Base-by-base conservation (phyloP, 2,888 invertebrate genomes). In the Thymelicus lineola region DNA sequence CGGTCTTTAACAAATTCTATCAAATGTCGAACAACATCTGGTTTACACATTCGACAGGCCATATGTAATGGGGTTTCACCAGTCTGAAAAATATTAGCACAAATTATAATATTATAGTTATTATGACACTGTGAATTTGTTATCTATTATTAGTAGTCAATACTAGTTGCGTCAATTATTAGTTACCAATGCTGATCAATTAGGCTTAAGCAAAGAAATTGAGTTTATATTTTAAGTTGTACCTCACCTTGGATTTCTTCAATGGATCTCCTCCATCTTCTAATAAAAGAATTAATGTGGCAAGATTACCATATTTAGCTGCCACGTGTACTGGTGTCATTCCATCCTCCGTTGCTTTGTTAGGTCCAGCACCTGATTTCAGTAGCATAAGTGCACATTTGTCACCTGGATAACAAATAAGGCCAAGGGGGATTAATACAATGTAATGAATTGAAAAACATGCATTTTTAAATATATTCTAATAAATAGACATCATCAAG, bases 301-400 rank as follows among this genome's bases (percentile, higher is more conserved):
- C 95, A 65, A 98, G 92, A 87, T 99, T 98, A 0, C 99, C 99
- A 81, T 97, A 96, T 77, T 97, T 96, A 0, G 99, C 98, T 0
- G 99, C 98, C 17, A 99, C 98, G 85, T 99, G 99, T 6, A 99
- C 97, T 0, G 99, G 98, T 0, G 99, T 99, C 92, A 99, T 98
- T 1, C 99, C 99, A 87, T 99, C 98, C 86, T 98, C 98, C 71
- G 98, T 99, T 4, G 97, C 96, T 73, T 99, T 96, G 91, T 99
- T 99, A 0, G 99, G 98, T 72, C 98, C 97, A 9, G 99, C 99
- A 0, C 99, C 99, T 4, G 99, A 99, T 89, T 99, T 99, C 48
- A 99, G 94, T 74, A 99, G 93, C 99, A 99, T 99, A 77, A 99
- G 95, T 6, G 99, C 99, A 89, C 99, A 99, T 77, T 93, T 93